A percentile compares a stretch with the other conserved stretches of the same genome.
These are phyloP conservation scores for Lordiphosa fenestrarum DNA, from an alignment of 2,888 invertebrate genomes.

Conservation along the genomic window DNA sequence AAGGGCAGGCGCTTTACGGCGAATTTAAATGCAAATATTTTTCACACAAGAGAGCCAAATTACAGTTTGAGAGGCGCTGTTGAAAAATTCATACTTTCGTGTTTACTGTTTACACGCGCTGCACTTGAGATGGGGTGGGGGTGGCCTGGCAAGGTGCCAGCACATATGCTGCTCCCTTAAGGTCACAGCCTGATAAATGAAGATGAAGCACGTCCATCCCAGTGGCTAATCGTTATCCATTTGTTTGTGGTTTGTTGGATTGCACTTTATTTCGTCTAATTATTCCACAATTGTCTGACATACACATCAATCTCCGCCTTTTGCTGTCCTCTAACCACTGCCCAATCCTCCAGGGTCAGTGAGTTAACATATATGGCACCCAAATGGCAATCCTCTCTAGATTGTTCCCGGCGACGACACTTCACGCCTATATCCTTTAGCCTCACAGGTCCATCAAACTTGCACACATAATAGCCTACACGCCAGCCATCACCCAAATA, in stretches of 20 bases:
- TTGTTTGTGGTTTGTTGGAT: not conserved
- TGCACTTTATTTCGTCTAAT: not conserved
- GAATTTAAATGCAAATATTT: constrained; percentile 23
- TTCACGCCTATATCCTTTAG: constrained; percentile 74
- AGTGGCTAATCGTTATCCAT: not conserved
- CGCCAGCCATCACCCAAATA: constrained; percentile 64
- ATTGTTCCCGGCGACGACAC: constrained; percentile 38
- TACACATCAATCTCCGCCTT: constrained; percentile 30
- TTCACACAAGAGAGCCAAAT: not conserved
- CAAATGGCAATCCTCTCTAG: constrained; percentile 48
- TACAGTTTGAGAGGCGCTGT: not conserved
- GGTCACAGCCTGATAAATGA: too few species aligned
- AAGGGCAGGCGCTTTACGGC: not conserved
- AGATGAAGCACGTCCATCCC: too few species aligned
- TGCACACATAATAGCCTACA: constrained; percentile 73
- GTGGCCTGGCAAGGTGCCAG: too few species aligned
- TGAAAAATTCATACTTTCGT: not conserved
- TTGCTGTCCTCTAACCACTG: not conserved
- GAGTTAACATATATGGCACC: constrained; percentile 73
- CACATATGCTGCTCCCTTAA: too few species aligned
- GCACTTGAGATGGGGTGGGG: not conserved
- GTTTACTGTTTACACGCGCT: not conserved
- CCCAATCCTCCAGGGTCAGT: constrained; percentile 42
- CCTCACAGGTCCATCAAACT: constrained; percentile 64
- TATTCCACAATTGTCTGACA: constrained; percentile 7